Evolutionary conservation across 2,113 vertebrate species (phyloP).

Genomic region (Ornithorhynchus anatinus): DNA sequence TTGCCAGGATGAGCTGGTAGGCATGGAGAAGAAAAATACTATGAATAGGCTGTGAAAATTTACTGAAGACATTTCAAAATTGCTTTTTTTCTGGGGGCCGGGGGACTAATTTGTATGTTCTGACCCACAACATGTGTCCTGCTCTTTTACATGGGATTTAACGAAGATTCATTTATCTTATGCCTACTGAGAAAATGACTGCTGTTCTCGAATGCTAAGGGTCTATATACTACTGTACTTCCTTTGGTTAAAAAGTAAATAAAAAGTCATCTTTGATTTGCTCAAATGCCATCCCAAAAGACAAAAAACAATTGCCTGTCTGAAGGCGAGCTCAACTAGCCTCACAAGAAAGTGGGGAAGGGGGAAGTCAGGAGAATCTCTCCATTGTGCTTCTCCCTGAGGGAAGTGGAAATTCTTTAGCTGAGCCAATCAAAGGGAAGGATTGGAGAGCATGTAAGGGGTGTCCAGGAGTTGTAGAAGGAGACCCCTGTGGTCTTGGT

Average conservation of each 20-base stretch:
- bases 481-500: no score
- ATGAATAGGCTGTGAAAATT: background rate
- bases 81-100: background rate
- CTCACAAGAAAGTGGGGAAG: no score
- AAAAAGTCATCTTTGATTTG: background rate
- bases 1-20: slow-evolving; percentile 11
- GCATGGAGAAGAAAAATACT: background rate
- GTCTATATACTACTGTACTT: no score
- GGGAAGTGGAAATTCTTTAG: no score
- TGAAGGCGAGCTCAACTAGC: no score
- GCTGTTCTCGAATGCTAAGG: background rate
- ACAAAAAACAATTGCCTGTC: background rate
- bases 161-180: background rate
- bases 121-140: background rate
- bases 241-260: no score
- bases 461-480: no score
- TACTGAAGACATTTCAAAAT: background rate
- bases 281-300: background rate
- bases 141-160: background rate
- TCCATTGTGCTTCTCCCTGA: no score
- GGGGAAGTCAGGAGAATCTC: no score
- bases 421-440: no score
- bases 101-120: background rate
- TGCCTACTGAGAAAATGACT: background rate
- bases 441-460: no score